phyloP scores from a whole-genome alignment of 2,113 vertebrate species.

The Cathartes aura region DNA sequence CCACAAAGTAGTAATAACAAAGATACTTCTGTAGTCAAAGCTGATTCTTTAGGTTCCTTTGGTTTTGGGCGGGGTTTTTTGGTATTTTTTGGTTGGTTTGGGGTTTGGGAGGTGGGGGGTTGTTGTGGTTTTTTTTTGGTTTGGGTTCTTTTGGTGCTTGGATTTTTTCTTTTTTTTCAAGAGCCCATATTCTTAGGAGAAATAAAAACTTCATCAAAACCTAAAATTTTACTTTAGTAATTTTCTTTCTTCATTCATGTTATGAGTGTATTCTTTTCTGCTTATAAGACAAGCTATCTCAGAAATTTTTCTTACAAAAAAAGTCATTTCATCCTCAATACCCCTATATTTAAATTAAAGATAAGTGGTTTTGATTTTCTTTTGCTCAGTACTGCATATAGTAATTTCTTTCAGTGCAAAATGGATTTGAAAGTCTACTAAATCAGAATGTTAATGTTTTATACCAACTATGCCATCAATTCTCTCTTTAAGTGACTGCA shows the following conservation, averaged over 20 bases:
- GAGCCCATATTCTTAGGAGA: neutral
- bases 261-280: neutral
- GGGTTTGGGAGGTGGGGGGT: accelerated
- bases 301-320: neutral
- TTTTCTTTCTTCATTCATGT: neutral
- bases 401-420: neutral
- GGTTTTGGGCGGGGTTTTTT: neutral
- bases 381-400: neutral
- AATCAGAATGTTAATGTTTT: neutral
- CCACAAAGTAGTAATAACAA: neutral
- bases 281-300: neutral
- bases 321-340: neutral
- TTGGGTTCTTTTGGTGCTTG: accelerated
- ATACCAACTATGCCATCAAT: neutral
- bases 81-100: neutral
- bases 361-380: neutral
- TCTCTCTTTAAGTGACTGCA: neutral
- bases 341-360: neutral
- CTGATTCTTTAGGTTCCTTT: neutral
- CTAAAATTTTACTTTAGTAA: neutral
- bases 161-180: too few relatives aligned
- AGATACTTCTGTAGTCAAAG: neutral
- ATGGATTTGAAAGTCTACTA: neutral
- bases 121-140: neutral
- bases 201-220: neutral